Conservation (phyloP, 64 coral and sea anemone species). For the Anthopleura sola region DNA sequence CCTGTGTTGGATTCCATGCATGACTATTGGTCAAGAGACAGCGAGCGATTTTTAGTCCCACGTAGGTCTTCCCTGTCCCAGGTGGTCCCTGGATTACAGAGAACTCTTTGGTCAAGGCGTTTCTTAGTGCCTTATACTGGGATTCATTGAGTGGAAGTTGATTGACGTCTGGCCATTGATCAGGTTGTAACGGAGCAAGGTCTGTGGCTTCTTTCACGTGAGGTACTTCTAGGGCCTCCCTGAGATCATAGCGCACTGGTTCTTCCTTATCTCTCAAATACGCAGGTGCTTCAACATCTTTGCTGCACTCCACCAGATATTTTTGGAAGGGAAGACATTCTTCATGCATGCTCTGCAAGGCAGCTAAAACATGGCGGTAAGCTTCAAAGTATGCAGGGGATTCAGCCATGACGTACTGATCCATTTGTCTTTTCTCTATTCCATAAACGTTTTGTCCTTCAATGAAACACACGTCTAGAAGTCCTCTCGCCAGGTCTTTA, state of each 20-base stretch:
- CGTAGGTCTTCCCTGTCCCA: slow-evolving; percentile 88
- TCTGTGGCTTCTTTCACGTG: not conserved
- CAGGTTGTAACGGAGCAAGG: slow-evolving; percentile 38
- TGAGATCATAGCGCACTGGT: slow-evolving; percentile 37
- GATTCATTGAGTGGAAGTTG: slow-evolving; percentile 59
- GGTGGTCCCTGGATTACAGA: slow-evolving; percentile 92
- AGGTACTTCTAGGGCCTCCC: slow-evolving; percentile 24
- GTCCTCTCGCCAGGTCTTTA: not conserved
- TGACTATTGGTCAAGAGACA: slow-evolving; percentile 37
- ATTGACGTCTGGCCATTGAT: slow-evolving; percentile 49
- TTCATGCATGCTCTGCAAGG: slow-evolving; percentile 45
- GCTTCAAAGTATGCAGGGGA: slow-evolving; percentile 62
- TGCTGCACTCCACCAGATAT: slow-evolving; percentile 10
- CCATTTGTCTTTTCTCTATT: slow-evolving; percentile 12
- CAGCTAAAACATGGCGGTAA: slow-evolving; percentile 65
- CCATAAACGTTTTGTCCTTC: slow-evolving; percentile 32
- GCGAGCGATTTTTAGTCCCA: slow-evolving; percentile 67
- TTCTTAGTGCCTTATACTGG: slow-evolving; percentile 76
- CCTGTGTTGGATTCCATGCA: not conserved
- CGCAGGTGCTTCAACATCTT: slow-evolving; percentile 31
- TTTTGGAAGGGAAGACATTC: not conserved
- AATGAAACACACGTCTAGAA: slow-evolving; percentile 17
- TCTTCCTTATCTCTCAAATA: slow-evolving; percentile 3
- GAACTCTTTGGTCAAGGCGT: slow-evolving; percentile 78
- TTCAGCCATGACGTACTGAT: slow-evolving; percentile 43